Base-by-base conservation (phyloP, 2,888 invertebrate species). In the Hirtodrosophila duncani region DNA sequence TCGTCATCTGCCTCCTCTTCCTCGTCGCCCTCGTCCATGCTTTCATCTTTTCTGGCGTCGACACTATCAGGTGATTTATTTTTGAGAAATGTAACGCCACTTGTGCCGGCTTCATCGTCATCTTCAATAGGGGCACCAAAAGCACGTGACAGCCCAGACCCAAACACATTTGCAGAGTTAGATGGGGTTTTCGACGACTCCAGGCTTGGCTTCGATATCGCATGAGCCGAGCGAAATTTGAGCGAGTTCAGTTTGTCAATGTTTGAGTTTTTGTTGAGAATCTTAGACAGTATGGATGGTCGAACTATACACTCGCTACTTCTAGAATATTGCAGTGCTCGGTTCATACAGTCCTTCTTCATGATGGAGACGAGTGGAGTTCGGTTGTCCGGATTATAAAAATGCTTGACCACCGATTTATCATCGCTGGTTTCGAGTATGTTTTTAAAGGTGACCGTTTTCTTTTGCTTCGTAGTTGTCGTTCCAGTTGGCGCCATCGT, bases 381-480 rank as follows among this genome's bases (percentile, higher is more conserved):
- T 82, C 89, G 89, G 63, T 89, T 89, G 83, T 89, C 89, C 50
- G 90, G 89, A 85, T 90, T 91, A 34, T 88, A 87, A 60, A 90
- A 87, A 70, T 89, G 89, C 81, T 89, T 90, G 3, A 90, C 84
- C 20, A 89, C 88, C 62, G 89, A 88, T 69, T 89, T 88, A 78
- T 91, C 91, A 84, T 90, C 90, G 83, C 90, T 91, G 60, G 90
- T 90, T 80, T 91, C 91, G 21, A 85, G 82, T 49, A 90, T 89
- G 66, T 89, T 90, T 60, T 90, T 90, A 85, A 91, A 91, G 41
- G 91, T 91, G 13, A 91, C 91, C 31, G 90, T 90, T 87, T 91
- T 91, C 84, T 90, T 91, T 48, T 89, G 83, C 43, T 81, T 81
- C 3, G 45, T 44, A 23, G 58, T 56, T 5, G 65, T 13, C 6